Evolutionary conservation across 2,113 vertebrate genomes (phyloP).

Genomic region (Puffinus mauretanicus): DNA sequence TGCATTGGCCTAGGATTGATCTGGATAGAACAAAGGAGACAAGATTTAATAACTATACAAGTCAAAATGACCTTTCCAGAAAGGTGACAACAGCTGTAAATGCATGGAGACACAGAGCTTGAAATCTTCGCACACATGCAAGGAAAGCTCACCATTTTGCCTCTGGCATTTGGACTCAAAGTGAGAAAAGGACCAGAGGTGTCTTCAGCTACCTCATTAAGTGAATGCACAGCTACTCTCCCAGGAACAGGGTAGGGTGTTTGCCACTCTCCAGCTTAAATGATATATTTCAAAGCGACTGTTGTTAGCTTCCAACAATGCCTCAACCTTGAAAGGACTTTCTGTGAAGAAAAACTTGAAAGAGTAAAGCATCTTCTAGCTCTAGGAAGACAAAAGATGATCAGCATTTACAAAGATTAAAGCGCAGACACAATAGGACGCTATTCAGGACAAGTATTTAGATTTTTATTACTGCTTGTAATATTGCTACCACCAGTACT

Average conservation of each 20-base stretch:
- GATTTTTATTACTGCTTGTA: slow-evolving; percentile 25
- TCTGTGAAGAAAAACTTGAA: slow-evolving; percentile 35
- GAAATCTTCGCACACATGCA: neutral
- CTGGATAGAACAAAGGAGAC: slow-evolving; percentile 25
- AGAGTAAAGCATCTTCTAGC: slow-evolving; percentile 2
- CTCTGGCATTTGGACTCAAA: slow-evolving; percentile 29
- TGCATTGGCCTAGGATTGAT: neutral
- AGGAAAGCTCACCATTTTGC: slow-evolving; percentile 21
- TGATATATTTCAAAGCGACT: slow-evolving; percentile 34
- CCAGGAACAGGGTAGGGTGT: neutral
- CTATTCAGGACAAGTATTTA: slow-evolving; percentile 23
- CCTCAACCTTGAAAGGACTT: slow-evolving; percentile 36
- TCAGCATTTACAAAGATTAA: slow-evolving; percentile 35
- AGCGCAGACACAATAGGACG: neutral
- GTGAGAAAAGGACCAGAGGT: slow-evolving; percentile 8
- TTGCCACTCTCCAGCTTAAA: slow-evolving; percentile 32
- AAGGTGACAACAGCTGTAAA: slow-evolving; percentile 32
- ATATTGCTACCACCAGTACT: slow-evolving; percentile 15
- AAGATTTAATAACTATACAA: slow-evolving; percentile 36
- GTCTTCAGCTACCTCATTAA: slow-evolving; percentile 52
- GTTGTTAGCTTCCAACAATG: slow-evolving; percentile 39
- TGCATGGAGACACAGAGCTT: neutral
- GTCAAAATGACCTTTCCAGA: slow-evolving; percentile 37
- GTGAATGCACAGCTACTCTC: slow-evolving; percentile 21
- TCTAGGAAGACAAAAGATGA: slow-evolving; percentile 49